phyloP scores from a whole-genome alignment of 2,888 invertebrate species.

The Desoria tigrina region DNA sequence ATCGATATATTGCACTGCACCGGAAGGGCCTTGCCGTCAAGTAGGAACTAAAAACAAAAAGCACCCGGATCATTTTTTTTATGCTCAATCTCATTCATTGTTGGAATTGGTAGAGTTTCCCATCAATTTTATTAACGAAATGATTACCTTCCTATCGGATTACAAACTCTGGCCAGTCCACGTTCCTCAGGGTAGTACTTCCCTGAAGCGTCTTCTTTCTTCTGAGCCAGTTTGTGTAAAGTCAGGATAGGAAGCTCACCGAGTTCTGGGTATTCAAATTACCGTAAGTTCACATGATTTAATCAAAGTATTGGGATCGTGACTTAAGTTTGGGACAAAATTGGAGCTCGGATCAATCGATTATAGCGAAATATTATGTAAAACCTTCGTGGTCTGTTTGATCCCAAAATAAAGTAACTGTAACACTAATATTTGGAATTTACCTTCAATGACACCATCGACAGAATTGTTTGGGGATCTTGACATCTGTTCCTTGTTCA shows the following conservation, averaged over 20 bases:
- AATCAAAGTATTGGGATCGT: too few species aligned
- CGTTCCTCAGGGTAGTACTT: constrained; percentile 46
- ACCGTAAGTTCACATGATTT: neutral
- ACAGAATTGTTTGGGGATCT: constrained; percentile 37
- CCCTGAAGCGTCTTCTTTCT: constrained; percentile 44
- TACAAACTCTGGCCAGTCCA: constrained; percentile 51
- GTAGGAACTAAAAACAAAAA: constrained; percentile 43
- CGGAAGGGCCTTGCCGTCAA: constrained; percentile 49
- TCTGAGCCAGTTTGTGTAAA: constrained; percentile 47
- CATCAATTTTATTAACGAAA: neutral
- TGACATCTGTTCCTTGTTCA: constrained; percentile 45
- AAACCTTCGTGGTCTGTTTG: neutral
- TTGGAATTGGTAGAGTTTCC: neutral
- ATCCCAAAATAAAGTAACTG: neutral
- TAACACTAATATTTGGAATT: too few species aligned
- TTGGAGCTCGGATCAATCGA: too few species aligned
- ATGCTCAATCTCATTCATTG: neutral
- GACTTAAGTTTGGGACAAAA: too few species aligned
- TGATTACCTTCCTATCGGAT: constrained; percentile 45
- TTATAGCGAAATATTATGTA: neutral
- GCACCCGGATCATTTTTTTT: too few species aligned
- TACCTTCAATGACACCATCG: constrained; percentile 46
- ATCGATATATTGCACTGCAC: constrained; percentile 47
- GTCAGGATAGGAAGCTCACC: constrained; percentile 51
- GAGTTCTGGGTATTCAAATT: constrained; percentile 26